Base-by-base conservation (phyloP, 2,888 invertebrate genomes). In the Brenthis hecate region DNA sequence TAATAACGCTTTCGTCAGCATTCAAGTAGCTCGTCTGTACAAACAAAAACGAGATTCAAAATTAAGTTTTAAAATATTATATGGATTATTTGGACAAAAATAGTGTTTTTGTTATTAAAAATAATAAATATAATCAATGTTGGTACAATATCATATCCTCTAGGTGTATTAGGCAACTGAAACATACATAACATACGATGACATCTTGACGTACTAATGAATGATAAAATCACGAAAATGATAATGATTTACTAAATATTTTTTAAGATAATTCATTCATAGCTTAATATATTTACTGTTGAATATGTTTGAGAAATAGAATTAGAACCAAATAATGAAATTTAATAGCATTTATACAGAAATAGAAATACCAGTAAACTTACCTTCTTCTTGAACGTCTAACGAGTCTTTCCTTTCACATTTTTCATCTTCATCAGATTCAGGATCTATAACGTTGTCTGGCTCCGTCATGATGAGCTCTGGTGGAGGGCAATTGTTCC, bases 351-450 rank as follows among this genome's bases (percentile, higher is more conserved):
- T 48, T 43, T 43, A 43, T 23, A 50, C 48, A 28, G 19, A 50
- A 60, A 23, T 60, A 14, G n/a, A 56, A 28, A 16, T 54, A n/a
- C 13, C 3, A 43, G 8, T 61, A 56, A 28, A 70, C 77, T 77
- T 79, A 92, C 92, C 91, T 86, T 92, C 92, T 79, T 92, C 92
- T 65, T 92, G 92, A 5, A 92, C 91, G 56, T 92, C 92, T 14
- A 92, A 77, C 32, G 92, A 92, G 76, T 92, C 91, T 77, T 92
- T 92, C 68, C 92, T 84, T 71, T 92, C 92, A 6, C 76, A 79
- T 56, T 79, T 78, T n/a, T 83, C 83, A 62, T 92, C 92, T 16
- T 92, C 91, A 23, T 92, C 92, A 0, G 92, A 90, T 71, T 92
- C 90, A 16, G 87, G 86, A 65, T 92, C 92, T 36, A 77, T 82